Evolutionary conservation across 1,140 invertebrate species (phyloP).

Genomic region (Panagrolaimus sp.): DNA sequence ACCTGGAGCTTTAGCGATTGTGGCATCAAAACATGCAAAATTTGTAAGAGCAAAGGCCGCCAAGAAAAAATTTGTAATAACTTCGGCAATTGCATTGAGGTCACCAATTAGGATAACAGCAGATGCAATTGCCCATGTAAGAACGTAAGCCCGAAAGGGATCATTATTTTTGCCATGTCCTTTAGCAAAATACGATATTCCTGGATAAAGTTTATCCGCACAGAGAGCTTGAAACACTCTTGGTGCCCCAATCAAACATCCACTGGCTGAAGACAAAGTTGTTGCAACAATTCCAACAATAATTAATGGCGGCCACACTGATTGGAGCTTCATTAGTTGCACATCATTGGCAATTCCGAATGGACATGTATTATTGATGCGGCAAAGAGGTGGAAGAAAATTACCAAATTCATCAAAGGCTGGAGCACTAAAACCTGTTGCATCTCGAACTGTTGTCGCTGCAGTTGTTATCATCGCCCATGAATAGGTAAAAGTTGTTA

Average conservation of each 20-base stretch:
- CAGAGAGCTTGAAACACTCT: constrained; percentile 65
- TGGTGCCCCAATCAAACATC: constrained; percentile 66
- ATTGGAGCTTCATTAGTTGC: constrained; percentile 58
- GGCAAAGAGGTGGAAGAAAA: constrained; percentile 30
- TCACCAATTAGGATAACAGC: constrained; percentile 51
- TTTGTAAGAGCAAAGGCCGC: constrained; percentile 91
- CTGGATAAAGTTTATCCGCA: constrained; percentile 62
- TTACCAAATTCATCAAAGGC: constrained; percentile 6
- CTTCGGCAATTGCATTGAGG: constrained; percentile 78
- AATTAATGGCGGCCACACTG: constrained; percentile 63
- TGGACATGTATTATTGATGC: constrained; percentile 25
- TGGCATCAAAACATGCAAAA: constrained; percentile 83
- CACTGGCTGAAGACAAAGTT: constrained; percentile 66
- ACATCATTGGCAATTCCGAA: constrained; percentile 48
- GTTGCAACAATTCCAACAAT: constrained; percentile 66
- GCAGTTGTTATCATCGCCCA: constrained; percentile 44
- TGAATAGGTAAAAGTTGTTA: constrained; percentile 42
- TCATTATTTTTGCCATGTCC: constrained; percentile 60
- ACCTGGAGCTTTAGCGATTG: constrained; percentile 60
- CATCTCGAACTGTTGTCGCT: constrained; percentile 46
- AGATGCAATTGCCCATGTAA: constrained; percentile 59
- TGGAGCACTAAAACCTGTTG: constrained; percentile 32
- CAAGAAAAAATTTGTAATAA: constrained; percentile 92
- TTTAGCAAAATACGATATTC: constrained; percentile 60
- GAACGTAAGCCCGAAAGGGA: constrained; percentile 59